Conservation (phyloP, 1,140 invertebrate species). For the Cydia pomonella region DNA sequence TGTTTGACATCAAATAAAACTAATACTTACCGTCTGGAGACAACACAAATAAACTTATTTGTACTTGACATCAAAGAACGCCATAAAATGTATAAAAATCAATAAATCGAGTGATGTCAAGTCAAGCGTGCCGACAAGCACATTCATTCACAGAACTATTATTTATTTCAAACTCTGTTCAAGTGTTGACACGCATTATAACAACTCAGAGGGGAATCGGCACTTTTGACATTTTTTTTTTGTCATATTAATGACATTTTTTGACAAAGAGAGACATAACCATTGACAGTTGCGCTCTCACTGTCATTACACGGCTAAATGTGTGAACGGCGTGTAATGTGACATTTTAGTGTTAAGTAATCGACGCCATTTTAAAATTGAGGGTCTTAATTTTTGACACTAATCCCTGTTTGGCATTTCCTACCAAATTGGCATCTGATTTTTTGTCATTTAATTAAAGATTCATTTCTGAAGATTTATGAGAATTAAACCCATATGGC, state of each 20-base stretch:
- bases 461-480: not conserved
- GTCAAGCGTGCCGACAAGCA: conserved; percentile 60
- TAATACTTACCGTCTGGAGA: not conserved
- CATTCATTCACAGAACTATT: conserved; percentile 58
- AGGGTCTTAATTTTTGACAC: conserved; percentile 19
- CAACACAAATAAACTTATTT: conserved; percentile 38
- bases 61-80: conserved; percentile 45
- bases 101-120: conserved; percentile 57
- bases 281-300: conserved; percentile 68
- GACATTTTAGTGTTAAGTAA: conserved; percentile 26
- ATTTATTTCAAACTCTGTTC: conserved; percentile 72
- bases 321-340: conserved; percentile 34
- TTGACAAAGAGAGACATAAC: conserved; percentile 71
- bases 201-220: conserved; percentile 66
- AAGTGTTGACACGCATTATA: conserved; percentile 76
- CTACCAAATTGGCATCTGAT: not conserved
- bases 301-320: conserved; percentile 72
- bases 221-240: conserved; percentile 63
- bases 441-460: not conserved
- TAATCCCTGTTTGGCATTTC: conserved; percentile 5
- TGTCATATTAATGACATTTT: conserved; percentile 71
- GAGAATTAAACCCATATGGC: too few species aligned
- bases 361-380: not conserved
- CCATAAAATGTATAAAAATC: conserved; percentile 48
- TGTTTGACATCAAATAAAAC: not conserved